Evolutionary conservation across 2,113 vertebrate genomes (phyloP), one percentile per base, ranked within the genome.

Genomic region (Cyanocitta stelleri): DNA sequence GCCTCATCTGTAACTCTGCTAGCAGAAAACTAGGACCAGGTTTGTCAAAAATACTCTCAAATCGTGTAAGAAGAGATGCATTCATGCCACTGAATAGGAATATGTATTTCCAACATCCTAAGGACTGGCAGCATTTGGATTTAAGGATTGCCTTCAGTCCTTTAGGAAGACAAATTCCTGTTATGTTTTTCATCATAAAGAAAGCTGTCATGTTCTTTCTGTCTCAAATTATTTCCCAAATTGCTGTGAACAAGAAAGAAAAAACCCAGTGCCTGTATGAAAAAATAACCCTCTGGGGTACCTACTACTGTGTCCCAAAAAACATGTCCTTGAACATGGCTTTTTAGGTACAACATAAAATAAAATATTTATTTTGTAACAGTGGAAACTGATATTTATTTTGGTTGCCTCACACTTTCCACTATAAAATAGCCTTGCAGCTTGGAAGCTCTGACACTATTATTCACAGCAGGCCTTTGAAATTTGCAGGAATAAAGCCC

Each of bases 351-450:
- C 35, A 69, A 48, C 43, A 43, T 43, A 43, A 43, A 43, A 43
- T 43, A 85, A 85, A 90, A 48, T 6, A 58, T 74, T 56, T 43
- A 81, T 85, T 92, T 94, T 2, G 1, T 75, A 91, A 80, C 68
- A 95, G 55, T 83, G 82, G 75, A 90, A 96, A 90, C 48, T 76
- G 54, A 7, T 93, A 82, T 63, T 92, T 90, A 62, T 93, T 96
- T 95, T 75, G 30, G 39, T 96, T 93, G 85, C 63, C 92, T 96
- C 95, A 93, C 64, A 81, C 68, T 95, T 94, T 96, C 90, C 93
- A 51, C 83, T 93, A 78, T 94, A 92, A 93, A 95, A 90, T 43
- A 77, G 17, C 37, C 87, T 74, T 39, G 68, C 74, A 94, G 75
- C 61, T 90, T 92, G 85, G 93, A 94, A 92, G 64, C 48, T 86